A percentile compares a stretch with the other conserved stretches of the same genome.
Conservation (phyloP, 2,888 invertebrate genomes). For the Coelinius sp. region DNA sequence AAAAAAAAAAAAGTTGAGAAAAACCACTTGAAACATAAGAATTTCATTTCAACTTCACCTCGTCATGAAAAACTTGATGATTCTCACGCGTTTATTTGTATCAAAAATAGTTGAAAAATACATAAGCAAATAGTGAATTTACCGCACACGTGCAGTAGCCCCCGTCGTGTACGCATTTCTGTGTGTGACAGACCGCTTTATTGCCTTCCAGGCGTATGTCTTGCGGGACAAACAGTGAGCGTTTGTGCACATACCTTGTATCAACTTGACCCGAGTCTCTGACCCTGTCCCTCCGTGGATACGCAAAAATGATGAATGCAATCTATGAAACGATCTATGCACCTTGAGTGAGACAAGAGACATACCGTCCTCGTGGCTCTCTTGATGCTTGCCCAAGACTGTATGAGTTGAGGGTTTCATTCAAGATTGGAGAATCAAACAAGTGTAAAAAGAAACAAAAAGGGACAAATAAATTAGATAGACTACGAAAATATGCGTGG, state of each 20-base stretch:
- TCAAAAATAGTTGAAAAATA: conserved; percentile 33
- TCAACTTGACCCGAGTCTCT: conserved; percentile 46
- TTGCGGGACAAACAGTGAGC: conserved; percentile 10
- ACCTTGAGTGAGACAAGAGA: conserved; percentile 37
- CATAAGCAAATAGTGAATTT: conserved; percentile 19
- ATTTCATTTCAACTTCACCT: conserved; percentile 7
- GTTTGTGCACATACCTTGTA: conserved; percentile 45
- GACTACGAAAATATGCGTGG: conserved; percentile 1
- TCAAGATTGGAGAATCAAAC: conserved; percentile 1
- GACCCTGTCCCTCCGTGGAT: conserved; percentile 43
- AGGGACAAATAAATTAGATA: conserved; percentile 24
- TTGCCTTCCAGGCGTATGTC: conserved; percentile 38
- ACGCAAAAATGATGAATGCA: conserved; percentile 50
- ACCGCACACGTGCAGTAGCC: conserved; percentile 34
- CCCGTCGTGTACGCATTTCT: conserved; percentile 32
- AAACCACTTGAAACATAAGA: neutral
- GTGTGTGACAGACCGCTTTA: conserved; percentile 49
- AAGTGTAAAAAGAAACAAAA: conserved; percentile 14
- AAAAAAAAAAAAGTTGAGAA: neutral
- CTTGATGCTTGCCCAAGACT: conserved; percentile 29
- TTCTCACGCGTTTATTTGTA: conserved; percentile 35
- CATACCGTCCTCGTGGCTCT: conserved; percentile 17
- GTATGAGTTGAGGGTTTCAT: conserved; percentile 4
- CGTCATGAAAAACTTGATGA: conserved; percentile 31
- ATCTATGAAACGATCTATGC: conserved; percentile 48